phyloP scores from a whole-genome alignment of 2,797 vertebrate species.

The Cyclopterus lumpus region DNA sequence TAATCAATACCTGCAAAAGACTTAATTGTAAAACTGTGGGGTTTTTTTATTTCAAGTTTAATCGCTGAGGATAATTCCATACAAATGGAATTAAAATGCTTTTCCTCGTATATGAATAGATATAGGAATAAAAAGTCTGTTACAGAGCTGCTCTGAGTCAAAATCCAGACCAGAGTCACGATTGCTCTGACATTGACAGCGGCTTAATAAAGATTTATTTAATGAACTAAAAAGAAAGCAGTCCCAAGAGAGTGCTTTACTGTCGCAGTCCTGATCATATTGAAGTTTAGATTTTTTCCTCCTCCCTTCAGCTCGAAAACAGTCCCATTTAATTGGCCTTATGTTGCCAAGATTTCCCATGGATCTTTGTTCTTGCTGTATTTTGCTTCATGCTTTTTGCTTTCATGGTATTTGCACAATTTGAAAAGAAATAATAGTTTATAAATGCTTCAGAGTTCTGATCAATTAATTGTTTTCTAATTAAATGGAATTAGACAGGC shows the following conservation, averaged over 20 bases:
- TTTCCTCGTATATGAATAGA: neutral
- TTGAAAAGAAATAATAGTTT: neutral
- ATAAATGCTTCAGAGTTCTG: neutral
- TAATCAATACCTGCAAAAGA: constrained; percentile 1
- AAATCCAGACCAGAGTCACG: neutral
- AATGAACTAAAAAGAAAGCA: constrained; percentile 3
- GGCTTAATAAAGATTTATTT: neutral
- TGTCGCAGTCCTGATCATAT: constrained; percentile 1
- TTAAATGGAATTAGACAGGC: neutral
- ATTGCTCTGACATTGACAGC: neutral
- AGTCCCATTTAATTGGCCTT: constrained; percentile 44
- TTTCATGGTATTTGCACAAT: constrained; percentile 1
- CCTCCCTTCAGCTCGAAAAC: constrained; percentile 15
- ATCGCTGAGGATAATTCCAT: neutral
- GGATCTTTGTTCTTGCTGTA: constrained; percentile 37
- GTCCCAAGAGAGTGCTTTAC: neutral
- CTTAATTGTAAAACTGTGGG: neutral
- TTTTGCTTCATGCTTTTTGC: constrained; percentile 7
- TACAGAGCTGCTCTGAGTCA: neutral
- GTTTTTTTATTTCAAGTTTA: neutral
- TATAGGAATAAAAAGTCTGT: neutral
- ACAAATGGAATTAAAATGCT: neutral
- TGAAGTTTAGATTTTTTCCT: constrained; percentile 15
- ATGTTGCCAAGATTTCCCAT: constrained; percentile 22
- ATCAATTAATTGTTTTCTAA: neutral